Evolutionary conservation across 2,113 vertebrate genomes (phyloP).

Genomic region (Salvelinus alpinus): DNA sequence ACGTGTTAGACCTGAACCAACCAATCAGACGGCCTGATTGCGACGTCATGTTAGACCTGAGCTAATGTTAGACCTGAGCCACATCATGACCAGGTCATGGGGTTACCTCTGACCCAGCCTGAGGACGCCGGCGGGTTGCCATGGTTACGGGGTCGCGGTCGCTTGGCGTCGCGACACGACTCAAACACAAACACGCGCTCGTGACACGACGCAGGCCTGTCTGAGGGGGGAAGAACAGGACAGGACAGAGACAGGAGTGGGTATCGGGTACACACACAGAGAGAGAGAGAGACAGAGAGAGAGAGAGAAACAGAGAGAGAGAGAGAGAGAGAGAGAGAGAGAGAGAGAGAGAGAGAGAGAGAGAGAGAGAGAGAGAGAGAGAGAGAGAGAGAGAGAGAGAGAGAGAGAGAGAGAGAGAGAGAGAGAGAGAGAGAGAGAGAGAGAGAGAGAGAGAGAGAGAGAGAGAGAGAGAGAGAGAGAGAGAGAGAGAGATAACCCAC

Average conservation of each 20-base stretch:
- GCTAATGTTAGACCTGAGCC: conserved; percentile 27
- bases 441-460: not conserved
- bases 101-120: conserved; percentile 68
- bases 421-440: not conserved
- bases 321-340: not conserved
- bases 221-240: conserved; percentile 65
- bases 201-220: conserved; percentile 63
- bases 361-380: not conserved
- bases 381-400: not conserved
- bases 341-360: not conserved
- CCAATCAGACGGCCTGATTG: conserved; percentile 13
- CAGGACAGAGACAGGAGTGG: conserved; percentile 18
- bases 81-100: conserved; percentile 24
- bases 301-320: conserved; percentile 1
- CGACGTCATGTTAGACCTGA: conserved; percentile 38
- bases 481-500: not conserved
- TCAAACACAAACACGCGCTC: conserved; percentile 72
- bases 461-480: not conserved
- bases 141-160: conserved; percentile 40
- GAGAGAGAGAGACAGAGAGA: not conserved
- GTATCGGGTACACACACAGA: conserved; percentile 8
- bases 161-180: conserved; percentile 64
- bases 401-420: not conserved
- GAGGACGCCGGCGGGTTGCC: conserved; percentile 52
- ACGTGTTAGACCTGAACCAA: conserved; percentile 21